These are phyloP conservation scores for Marisa cornuarietis DNA, from an alignment of 1,140 invertebrate genomes.

Conservation along the genomic window DNA sequence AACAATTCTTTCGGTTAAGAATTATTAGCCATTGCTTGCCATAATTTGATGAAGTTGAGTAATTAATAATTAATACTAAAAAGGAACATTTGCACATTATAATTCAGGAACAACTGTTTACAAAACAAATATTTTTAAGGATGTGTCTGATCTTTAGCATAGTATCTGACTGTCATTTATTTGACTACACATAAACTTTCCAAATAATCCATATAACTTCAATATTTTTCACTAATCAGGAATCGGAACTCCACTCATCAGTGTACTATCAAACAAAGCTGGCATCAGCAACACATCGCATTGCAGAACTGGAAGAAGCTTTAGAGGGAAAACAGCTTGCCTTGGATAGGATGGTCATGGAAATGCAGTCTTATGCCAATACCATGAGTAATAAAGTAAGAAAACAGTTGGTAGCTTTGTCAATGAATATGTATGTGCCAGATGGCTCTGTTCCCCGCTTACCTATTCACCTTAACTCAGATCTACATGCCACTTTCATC, in stretches of 20 bases:
- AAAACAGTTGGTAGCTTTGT: too few species aligned
- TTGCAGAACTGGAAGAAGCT: slow-evolving; percentile 49
- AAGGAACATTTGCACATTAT: too few species aligned
- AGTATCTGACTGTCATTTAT: slow-evolving; percentile 1
- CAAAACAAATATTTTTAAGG: too few species aligned
- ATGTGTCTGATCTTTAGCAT: background rate
- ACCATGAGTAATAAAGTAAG: slow-evolving; percentile 1
- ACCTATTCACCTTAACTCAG: too few species aligned
- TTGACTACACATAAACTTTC: background rate
- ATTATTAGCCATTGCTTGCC: too few species aligned
- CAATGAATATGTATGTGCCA: too few species aligned
- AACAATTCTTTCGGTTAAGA: too few species aligned
- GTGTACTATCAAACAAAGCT: slow-evolving; percentile 33
- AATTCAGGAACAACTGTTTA: too few species aligned
- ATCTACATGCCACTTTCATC: too few species aligned
- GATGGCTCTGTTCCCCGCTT: too few species aligned
- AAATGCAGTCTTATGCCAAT: background rate
- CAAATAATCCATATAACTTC: background rate
- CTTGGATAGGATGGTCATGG: slow-evolving; percentile 40
- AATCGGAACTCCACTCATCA: slow-evolving; percentile 16
- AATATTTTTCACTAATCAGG: slow-evolving; percentile 20
- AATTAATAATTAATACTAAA: too few species aligned
- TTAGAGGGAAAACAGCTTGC: slow-evolving; percentile 49
- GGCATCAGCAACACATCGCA: slow-evolving; percentile 27
- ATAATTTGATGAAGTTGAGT: too few species aligned